A percentile compares a stretch with the other conserved stretches of the same genome.
Conservation (phyloP, 1,140 invertebrate genomes). For the Pseudomyrmex flavicornis region DNA sequence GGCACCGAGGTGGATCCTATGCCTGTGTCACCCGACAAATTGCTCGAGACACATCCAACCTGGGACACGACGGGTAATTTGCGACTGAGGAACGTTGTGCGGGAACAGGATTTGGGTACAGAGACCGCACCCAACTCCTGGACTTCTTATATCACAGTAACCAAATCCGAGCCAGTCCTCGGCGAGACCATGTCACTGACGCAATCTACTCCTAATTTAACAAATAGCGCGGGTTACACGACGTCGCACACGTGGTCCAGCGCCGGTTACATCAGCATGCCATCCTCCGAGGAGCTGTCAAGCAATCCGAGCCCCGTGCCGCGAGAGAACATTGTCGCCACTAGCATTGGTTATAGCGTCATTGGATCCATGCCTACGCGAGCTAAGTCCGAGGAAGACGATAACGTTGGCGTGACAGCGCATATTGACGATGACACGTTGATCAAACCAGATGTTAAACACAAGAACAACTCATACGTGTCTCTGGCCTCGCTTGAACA, state of each 20-base stretch:
- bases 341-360: conserved; percentile 72
- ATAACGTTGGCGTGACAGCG: neutral
- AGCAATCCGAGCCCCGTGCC: conserved; percentile 80
- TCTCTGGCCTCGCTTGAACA: conserved; percentile 73
- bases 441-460: conserved; percentile 59
- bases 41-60: conserved; percentile 72
- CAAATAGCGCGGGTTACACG: conserved; percentile 75
- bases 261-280: conserved; percentile 83
- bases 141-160: conserved; percentile 80
- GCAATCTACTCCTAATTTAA: conserved; percentile 81
- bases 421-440: conserved; percentile 37
- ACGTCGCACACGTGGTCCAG: conserved; percentile 82
- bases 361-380: conserved; percentile 74
- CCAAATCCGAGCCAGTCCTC: conserved; percentile 72
- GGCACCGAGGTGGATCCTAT: conserved; percentile 85
- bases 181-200: conserved; percentile 78
- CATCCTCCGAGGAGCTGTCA: conserved; percentile 80
- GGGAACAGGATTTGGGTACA: conserved; percentile 57
- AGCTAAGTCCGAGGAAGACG: conserved; percentile 72
- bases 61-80: conserved; percentile 79
- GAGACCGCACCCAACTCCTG: conserved; percentile 69
- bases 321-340: conserved; percentile 65
- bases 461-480: conserved; percentile 69
- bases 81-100: conserved; percentile 76
- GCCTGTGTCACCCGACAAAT: conserved; percentile 76